A percentile compares a stretch with the other conserved stretches of the same genome.
Conservation (phyloP, 1,140 invertebrate species). For the Ceratitis capitata region DNA sequence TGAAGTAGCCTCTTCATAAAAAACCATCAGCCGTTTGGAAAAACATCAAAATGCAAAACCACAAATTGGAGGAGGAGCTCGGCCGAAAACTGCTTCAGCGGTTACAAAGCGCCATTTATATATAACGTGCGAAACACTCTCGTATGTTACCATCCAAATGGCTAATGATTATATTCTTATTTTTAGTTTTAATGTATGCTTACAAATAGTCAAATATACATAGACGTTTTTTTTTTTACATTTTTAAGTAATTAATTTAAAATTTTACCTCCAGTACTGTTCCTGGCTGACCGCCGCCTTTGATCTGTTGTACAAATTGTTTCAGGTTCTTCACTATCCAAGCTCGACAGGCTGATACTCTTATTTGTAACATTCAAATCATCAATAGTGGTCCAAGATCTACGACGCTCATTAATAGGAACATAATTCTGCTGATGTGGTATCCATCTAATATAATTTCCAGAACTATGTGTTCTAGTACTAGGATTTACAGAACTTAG, state of each 20-base stretch:
- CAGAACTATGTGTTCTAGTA: conserved; percentile 8
- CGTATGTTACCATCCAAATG: too few species aligned
- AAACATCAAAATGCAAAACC: too few species aligned
- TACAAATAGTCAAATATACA: too few species aligned
- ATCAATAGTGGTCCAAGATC: conserved; percentile 85
- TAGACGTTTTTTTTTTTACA: not conserved
- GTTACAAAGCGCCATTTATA: too few species aligned
- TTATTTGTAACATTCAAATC: conserved; percentile 67
- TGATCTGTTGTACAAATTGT: conserved; percentile 63
- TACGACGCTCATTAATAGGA: conserved; percentile 71
- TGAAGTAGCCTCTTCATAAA: too few species aligned
- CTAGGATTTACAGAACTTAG: conserved; percentile 47
- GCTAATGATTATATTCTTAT: too few species aligned
- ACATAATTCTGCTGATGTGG: conserved; percentile 57
- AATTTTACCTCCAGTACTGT: conserved; percentile 67
- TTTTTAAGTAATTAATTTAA: not conserved
- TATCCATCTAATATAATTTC: conserved; percentile 56
- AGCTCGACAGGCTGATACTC: conserved; percentile 68
- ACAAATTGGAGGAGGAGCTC: too few species aligned
- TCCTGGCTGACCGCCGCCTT: conserved; percentile 66
- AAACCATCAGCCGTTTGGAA: too few species aligned
- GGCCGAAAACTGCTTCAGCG: too few species aligned
- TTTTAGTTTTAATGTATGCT: too few species aligned
- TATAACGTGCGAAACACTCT: too few species aligned
- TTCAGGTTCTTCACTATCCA: conserved; percentile 70